These are phyloP conservation scores for Synchiropus splendidus DNA, from an alignment of 2,113 vertebrate genomes.

Conservation along the genomic window DNA sequence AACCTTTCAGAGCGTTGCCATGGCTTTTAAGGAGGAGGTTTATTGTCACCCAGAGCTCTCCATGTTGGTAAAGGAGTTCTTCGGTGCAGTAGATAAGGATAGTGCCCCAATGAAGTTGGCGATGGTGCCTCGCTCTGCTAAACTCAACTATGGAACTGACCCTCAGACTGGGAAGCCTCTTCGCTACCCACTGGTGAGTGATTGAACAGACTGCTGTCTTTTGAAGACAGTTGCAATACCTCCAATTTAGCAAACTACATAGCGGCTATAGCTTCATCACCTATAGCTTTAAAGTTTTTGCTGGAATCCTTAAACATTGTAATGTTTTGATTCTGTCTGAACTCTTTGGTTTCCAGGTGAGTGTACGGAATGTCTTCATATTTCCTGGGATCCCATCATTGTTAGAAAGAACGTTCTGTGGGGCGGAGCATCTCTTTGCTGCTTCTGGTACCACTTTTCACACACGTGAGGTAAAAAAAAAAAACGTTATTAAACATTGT, in stretches of 20 bases:
- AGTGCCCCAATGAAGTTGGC: conserved; percentile 80
- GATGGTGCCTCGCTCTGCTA: conserved; percentile 73
- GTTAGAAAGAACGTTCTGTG: conserved; percentile 72
- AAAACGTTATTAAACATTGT: neutral
- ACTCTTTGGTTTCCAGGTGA: conserved; percentile 46
- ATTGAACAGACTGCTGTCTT: neutral
- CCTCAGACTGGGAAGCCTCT: conserved; percentile 61
- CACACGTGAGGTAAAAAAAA: conserved; percentile 53
- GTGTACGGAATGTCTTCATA: conserved; percentile 85
- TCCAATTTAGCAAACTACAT: too few species aligned
- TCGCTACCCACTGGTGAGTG: conserved; percentile 75
- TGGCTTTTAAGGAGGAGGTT: conserved; percentile 77
- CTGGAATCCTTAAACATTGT: too few species aligned
- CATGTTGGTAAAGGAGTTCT: conserved; percentile 66
- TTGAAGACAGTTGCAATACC: too few species aligned
- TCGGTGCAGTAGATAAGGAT: conserved; percentile 41
- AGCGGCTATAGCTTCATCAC: too few species aligned
- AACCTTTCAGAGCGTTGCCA: conserved; percentile 85
- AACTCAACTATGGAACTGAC: conserved; percentile 80
- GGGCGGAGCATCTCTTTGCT: conserved; percentile 75
- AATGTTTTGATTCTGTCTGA: neutral
- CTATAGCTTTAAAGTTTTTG: too few species aligned
- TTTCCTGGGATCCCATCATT: conserved; percentile 87
- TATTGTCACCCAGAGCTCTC: conserved; percentile 75
- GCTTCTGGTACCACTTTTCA: conserved; percentile 71